Evolutionary conservation across 2,888 invertebrate species (phyloP), one percentile per base, ranked within the genome.

Genomic region (Athalia circularis): DNA sequence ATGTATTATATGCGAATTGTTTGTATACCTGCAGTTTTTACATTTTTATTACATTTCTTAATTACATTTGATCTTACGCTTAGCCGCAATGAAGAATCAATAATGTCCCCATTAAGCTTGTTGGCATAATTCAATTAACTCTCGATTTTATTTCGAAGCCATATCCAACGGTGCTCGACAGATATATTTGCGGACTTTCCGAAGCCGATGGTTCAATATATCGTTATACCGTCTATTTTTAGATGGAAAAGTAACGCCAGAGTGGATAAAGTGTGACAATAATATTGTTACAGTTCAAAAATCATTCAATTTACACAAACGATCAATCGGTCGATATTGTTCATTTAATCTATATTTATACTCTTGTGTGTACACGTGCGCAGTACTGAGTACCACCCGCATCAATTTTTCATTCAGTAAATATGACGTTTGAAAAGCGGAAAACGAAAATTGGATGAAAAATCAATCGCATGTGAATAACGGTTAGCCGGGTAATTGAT

Each of bases 101-200:
- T 29, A 29, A 29, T 29, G 29, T 29, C 29, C 29, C 29, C 29
- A 29, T 29, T 29, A 29, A 29, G 29, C 29, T 29, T 29, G 29
- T 29, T 29, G 29, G 29, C 29, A 54, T 54, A 54, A 54, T n/a
- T 8, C 8, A 4, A 8, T 3, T 54, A 11, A 11, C n/a, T 65
- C 48, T 8, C 48, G 50, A 15, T 13, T 48, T 65, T 65, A 13
- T 65, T 65, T 15, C 50, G 8, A 50, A 47, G 50, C 50, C 3
- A 13, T 8, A 61, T 15, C 13, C 61, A 13, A 43, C 1, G 8
- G 15, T n/a, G 3, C 13, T 5, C 48, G 45, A n/a, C 13, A 29
- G 29, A 29, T 29, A n/a, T 65, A 15, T 65, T 65, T 65, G 50
- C 65, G n/a, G 48, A 65, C n/a, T 65, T 65, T 65, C 15, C 1